Conservation (phyloP, 2,797 vertebrate species). For the Galaxias olidus region DNA sequence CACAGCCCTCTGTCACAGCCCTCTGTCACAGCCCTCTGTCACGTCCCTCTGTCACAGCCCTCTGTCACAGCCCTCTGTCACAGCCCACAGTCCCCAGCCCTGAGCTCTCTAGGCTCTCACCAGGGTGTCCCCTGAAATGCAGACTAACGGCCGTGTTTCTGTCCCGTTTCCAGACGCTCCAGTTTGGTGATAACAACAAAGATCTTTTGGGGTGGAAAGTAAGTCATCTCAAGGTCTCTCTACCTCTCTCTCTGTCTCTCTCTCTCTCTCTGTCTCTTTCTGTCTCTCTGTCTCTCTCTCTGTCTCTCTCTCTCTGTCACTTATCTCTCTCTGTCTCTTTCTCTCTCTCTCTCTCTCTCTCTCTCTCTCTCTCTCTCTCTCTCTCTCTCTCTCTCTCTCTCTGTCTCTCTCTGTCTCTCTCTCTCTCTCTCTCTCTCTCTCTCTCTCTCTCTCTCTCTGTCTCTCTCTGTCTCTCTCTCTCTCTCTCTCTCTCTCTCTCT, state of each 20-base stretch:
- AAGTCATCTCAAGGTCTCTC: conserved; percentile 63
- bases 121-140: too few relatives aligned
- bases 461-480: too few relatives aligned
- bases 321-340: too few relatives aligned
- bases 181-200: conserved; percentile 99
- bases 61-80: too few relatives aligned
- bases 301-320: too few relatives aligned
- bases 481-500: background rate
- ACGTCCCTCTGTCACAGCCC: too few relatives aligned
- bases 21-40: too few relatives aligned
- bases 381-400: too few relatives aligned
- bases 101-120: too few relatives aligned
- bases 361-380: background rate
- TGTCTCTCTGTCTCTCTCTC: background rate
- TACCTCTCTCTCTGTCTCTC: background rate
- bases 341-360: background rate
- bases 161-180: conserved; percentile 82
- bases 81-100: too few relatives aligned
- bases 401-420: too few relatives aligned
- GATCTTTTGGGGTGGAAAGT: conserved; percentile 99
- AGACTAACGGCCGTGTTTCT: conserved; percentile 7
- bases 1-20: too few relatives aligned
- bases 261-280: background rate
- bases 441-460: background rate
- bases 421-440: background rate